Conservation (phyloP, 2,888 invertebrate species). For the Tribolium freemani region DNA sequence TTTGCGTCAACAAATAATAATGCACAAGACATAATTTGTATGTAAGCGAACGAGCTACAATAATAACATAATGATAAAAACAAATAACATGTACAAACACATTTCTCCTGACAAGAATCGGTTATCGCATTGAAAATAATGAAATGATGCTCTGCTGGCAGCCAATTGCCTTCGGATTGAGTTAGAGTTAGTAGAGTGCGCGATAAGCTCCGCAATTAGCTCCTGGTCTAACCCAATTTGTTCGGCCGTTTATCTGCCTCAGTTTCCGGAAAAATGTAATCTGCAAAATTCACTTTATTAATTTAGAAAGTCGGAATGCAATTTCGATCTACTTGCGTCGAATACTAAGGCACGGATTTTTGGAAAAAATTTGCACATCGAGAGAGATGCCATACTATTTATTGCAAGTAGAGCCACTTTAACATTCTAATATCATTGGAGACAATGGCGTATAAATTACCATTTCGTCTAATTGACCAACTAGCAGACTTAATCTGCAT, state of each 20-base stretch:
- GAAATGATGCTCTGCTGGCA: constrained; percentile 54
- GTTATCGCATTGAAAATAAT: constrained; percentile 55
- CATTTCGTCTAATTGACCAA: background rate
- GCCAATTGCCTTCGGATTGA: constrained; percentile 51
- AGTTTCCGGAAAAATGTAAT: constrained; percentile 41
- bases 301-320: constrained; percentile 21
- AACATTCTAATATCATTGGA: background rate
- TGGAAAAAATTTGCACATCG: background rate
- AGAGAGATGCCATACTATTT: no score
- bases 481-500: background rate
- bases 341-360: background rate
- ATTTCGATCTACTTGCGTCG: constrained; percentile 14
- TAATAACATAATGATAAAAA: background rate
- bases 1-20: background rate
- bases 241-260: constrained; percentile 48
- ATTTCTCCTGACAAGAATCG: constrained; percentile 28
- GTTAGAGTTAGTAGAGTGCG: constrained; percentile 52
- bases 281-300: constrained; percentile 33
- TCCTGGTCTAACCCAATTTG: constrained; percentile 54
- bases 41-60: background rate
- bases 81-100: background rate
- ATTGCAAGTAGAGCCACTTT: no score
- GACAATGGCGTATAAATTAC: constrained; percentile 1
- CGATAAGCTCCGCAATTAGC: constrained; percentile 54
- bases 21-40: background rate